Base-by-base conservation (phyloP, 2,888 invertebrate species). In the Meteorus cinctellus region DNA sequence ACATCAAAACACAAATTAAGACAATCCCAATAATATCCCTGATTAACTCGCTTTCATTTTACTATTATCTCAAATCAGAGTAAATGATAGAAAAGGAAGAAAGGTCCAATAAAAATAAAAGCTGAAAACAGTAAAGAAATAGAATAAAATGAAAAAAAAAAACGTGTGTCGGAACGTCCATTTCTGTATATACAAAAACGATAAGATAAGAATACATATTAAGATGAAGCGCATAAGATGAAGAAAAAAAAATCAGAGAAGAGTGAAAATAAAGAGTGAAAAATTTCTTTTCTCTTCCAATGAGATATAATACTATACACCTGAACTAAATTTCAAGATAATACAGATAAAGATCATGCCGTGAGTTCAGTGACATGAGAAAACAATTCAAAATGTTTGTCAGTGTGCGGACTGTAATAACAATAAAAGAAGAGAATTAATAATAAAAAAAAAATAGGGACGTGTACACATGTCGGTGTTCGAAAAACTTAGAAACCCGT, bases 281-380 rank as follows among this genome's bases (percentile, higher is more conserved):
- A 48, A 45, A 45, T 14, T 19, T 34, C n/a, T 63, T 8, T 63
- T 63, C 16, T 63, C 31, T n/a, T 16, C 62, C 12, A 10, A 27
- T 29, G 31, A 31, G 24, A 31, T 62, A 29, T 12, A 63, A 41
- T 62, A 45, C 65, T 34, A 41, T 62, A 45, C 65, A 70, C 76
- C 79, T 77, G 65, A 59, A 66, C 62, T 74, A 77, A 77, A 80
- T 80, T 76, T 72, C 79, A 76, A 16, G 48, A 48, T 79, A 74
- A 76, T 76, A 76, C 77, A 77, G 81, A 82, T 81, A 82, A 79
- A 79, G 75, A 71, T 29, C 27, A 72, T 51, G 31, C 60, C 75
- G 73, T 59, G 72, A 69, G 81, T 82, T 79, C 80, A 82, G 80
- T 78, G 81, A 79, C 79, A 80, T 77, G 71, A 76, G 78, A 79